Conservation (phyloP, 2,888 invertebrate species). For the Mythimna albipuncta region DNA sequence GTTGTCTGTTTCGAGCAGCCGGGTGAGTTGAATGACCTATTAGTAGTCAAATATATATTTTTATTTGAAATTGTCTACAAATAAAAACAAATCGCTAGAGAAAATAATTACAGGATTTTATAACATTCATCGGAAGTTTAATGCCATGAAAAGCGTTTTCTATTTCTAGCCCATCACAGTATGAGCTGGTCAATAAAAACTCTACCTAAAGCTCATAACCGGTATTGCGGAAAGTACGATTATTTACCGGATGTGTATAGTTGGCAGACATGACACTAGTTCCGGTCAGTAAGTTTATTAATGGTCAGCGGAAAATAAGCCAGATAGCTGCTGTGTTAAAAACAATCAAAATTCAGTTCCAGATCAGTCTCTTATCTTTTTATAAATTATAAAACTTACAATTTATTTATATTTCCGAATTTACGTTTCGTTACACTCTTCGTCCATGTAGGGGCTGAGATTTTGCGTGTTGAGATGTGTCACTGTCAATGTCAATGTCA, state of each 20-base stretch:
- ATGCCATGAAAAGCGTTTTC: not conserved
- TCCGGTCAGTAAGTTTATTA: conserved; percentile 42
- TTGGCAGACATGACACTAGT: conserved; percentile 40
- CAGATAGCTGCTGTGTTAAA: not conserved
- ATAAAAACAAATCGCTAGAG: not conserved
- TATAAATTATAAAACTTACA: not conserved
- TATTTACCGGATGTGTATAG: conserved; percentile 29
- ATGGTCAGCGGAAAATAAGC: not conserved
- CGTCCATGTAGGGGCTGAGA: not conserved
- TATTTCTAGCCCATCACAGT: not conserved
- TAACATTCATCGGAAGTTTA: not conserved
- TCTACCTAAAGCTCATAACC: conserved; percentile 32
- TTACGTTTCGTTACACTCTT: conserved; percentile 29
- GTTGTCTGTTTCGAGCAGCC: conserved; percentile 22
- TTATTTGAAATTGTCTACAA: not conserved
- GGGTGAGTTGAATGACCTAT: conserved; percentile 41
- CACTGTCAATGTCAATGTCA: conserved; percentile 36
- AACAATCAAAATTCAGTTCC: not conserved
- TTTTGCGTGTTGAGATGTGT: conserved; percentile 1
- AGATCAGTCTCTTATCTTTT: not conserved
- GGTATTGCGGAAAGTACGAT: conserved; percentile 42
- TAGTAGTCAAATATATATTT: conserved; percentile 13
- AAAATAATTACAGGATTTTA: conserved; percentile 30
- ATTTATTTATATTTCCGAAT: not conserved
- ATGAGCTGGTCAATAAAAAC: conserved; percentile 15